Base-by-base conservation (phyloP, 2,888 invertebrate species). In the Drosophila multiciliata region DNA sequence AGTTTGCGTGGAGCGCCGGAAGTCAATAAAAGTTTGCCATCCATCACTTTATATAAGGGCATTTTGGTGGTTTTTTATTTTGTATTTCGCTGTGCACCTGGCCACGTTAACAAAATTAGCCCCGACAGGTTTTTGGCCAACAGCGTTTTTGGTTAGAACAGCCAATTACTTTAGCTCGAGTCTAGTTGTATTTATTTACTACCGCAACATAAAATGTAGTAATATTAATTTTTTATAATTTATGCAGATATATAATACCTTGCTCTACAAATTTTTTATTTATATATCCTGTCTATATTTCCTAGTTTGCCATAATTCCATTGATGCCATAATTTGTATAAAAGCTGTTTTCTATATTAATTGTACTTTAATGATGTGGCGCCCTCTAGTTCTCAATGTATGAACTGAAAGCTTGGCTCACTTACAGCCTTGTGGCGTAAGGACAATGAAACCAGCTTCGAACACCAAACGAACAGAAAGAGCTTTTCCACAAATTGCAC, bases 11-110 rank as follows among this genome's bases (percentile, higher is more conserved):
- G 36, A 23, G 66, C 50, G 53, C 70, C 84, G 87, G 87, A 89
- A 89, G 84, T 82, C 89, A 85, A 85, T 89, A 89, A 84, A 87
- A 87, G 89, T 78, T 84, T 78, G 87, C 73, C 78, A 40, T 33
- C 36, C 50, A 45, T 32, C 42, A n/a, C 26, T 36, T 17, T 42
- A 57, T 53, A 40, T 50, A 49, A 66, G 48, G 53, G 36, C 33
- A 66, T 55, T 75, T 42, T 26, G 26, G 20, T 8, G 11, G n/a
- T n/a, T 11, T 40, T 53, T 49, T 42, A 6, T 38, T 36, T 40
- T 40, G 29, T 38, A 35, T 17, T 9, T 23, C 40, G 4, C 17
- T 40, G n/a, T n/a, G 53, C 58, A 50, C 12, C 66, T 40, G 26
- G 15, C 35, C 33, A 38, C 36, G 52, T n/a, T 80, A 77, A 66